Base-by-base conservation (phyloP, 2,797 vertebrate genomes). In the Bryconaethiops microstoma region DNA sequence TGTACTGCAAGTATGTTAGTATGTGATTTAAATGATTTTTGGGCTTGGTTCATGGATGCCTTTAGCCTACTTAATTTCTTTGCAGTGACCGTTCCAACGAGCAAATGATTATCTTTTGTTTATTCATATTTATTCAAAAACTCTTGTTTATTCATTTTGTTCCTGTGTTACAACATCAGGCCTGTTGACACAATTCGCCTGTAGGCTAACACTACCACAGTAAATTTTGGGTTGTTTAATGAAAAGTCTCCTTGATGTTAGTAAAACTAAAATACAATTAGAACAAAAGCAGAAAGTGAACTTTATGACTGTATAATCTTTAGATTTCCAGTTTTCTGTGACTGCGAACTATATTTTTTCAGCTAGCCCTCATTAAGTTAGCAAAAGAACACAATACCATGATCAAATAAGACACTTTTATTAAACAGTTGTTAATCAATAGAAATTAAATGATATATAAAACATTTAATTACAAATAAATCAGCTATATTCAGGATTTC, bases 371-470 rank as follows among this genome's bases (percentile, higher is more conserved):
- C 12, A 48, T 69, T 25, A 42, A 54, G 10, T 25, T 62, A 79
- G 78, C 80, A 80, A 80, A 86, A 85, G 88, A 87, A 13, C 69
- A 8, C 12, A 74, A 12, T 63, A 5, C 54, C 62, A 81, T 72
- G 85, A 80, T 91, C 92, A 92, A 92, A 92, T 90, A 17, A 92
- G 89, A 90, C 86, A 72, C 29, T 79, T 94, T 95, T 94, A 94
- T 94, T 94, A 87, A 91, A 90, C 91, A 91, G 86, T 73, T 84
- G 54, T 90, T 88, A 85, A 89, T 90, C 85, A 84, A 90, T 91
- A 93, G 88, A 95, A 94, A 93, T 89, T 83, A 91, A 91, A 89
- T 75, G 79, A 91, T 92, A 92, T 86, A 92, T 91, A 90, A 93
- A 76, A 86, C 77, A 87, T 65, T 91, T 87, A 90, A 87, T 76